Conservation (phyloP, 2,888 invertebrate species). For the Seira sanloemensis region DNA sequence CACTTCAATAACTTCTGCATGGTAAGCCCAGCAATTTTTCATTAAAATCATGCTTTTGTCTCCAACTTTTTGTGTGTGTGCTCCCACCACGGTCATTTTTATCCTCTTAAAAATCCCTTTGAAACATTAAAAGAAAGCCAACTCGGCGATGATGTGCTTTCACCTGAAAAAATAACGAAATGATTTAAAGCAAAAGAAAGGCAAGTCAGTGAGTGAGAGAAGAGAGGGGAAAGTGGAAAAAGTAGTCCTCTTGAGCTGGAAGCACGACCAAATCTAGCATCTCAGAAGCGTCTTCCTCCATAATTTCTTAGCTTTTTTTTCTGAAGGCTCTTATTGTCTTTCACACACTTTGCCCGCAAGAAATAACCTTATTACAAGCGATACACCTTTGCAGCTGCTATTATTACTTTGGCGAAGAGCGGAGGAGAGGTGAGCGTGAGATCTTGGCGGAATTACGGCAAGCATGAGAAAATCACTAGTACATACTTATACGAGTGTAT, state of each 20-base stretch:
- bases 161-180: slow-evolving; percentile 33
- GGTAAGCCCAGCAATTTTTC: slow-evolving; percentile 45
- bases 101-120: neutral
- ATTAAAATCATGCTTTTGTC: neutral
- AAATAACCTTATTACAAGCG: slow-evolving; percentile 27
- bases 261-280: slow-evolving; percentile 47
- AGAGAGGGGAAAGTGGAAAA: slow-evolving; percentile 37
- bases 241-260: slow-evolving; percentile 52
- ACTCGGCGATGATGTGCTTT: too few relatives aligned
- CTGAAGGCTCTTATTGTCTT: neutral
- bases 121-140: too few relatives aligned
- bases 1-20: slow-evolving; percentile 58
- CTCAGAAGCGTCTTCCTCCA: neutral
- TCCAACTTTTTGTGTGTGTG: too few relatives aligned
- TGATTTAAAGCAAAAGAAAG: too few relatives aligned
- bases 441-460: slow-evolving; percentile 6
- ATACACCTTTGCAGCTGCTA: slow-evolving; percentile 23
- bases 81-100: too few relatives aligned
- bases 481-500: neutral
- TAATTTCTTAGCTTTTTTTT: slow-evolving; percentile 33
- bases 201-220: too few relatives aligned
- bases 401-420: slow-evolving; percentile 37
- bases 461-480: too few relatives aligned
- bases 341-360: slow-evolving; percentile 3
- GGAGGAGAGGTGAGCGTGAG: slow-evolving; percentile 31